Base-by-base conservation (phyloP, 2,888 invertebrate genomes). In the Drosophila borealis region DNA sequence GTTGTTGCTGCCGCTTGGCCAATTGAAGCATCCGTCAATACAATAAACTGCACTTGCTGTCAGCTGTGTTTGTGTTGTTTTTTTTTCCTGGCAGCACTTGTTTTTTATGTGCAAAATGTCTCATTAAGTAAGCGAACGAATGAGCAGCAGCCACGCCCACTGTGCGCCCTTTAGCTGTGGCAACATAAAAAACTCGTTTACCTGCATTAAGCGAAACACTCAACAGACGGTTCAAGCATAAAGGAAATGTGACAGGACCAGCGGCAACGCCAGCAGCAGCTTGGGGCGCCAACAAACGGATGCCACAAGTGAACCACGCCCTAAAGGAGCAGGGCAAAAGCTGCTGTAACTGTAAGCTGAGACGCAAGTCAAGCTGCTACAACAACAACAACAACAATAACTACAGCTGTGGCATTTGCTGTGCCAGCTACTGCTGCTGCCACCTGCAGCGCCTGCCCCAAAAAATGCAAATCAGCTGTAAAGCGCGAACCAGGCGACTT, bases 121-220 rank as follows among this genome's bases (percentile, higher is more conserved):
- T 83, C 89, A 82, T 82, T 78, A 83, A 84, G 89, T 66, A 74
- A 66, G 65, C 63, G 45, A 46, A 37, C 53, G 62, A 75, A 56
- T 61, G 79, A 55, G 63, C 59, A 50, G 55, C 19, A 50, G 56
- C 21, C 67, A 64, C 59, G 61, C 53, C 66, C 51, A 19, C 13
- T 45, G 39, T 10, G 33, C 54, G 53, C 46, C 34, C 49, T 39
- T 51, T 39, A 59, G 74, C 46, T 59, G 29, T 29, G 79, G 66
- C 61, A 75, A 74, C 81, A 83, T 83, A 83, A 83, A 83, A 83
- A 83, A 84, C 83, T 83, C 83, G 83, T 83, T 83, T 83, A 89
- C 83, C 83, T 83, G 83, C 89, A 89, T 89, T 89, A 89, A 87
- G 81, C 82, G 75, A 89, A 89, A 89, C 88, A 83, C 83, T 87